Base-by-base conservation (phyloP, 2,888 invertebrate species). In the Melanophora roralis region DNA sequence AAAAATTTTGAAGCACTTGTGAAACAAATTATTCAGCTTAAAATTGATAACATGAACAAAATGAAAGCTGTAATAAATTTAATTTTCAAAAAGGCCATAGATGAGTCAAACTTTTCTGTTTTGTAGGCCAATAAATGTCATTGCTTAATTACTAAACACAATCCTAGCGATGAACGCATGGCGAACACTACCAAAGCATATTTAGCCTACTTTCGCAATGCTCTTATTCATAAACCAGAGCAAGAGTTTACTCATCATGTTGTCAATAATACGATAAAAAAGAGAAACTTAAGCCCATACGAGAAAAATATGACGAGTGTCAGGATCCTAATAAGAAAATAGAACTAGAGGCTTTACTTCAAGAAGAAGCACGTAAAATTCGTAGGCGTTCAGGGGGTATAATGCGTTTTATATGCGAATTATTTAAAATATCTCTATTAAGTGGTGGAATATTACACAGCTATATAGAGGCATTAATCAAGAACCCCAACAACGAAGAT, bases 41-140 rank as follows among this genome's bases (percentile, higher is more conserved):
- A 94, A 81, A 96, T 98, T 72, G 94, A 96, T 88, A 95, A 94
- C 3, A 92, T 93, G 72, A 94, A 94, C 68, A 93, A 95, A 84
- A 91, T 98, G 68, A 93, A 94, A 84, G 95, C 95, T 83, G 95
- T 97, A 16, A 97, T 98, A 84, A 93, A 95, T 86, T 92, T 98
- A 78, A 95, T 98, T 3, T 98, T 98, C 88, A 97, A 98, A 88
- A 98, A 98, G 91, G 96, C 98, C 32, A 95, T 98, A 68, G 96
- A 97, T 89, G 98, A 98, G 89, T 98, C 98, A 0, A 96, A 94
- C 85, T 98, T 97, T 89, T 96, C 97, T 12, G 94, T 94, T 65
- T 95, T 96, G 0, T 98, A 98, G 91, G 98, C 98, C 1, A 92
- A 93, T 49, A 94, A 98, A 92, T 96, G 96, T 86, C 92, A 93